A percentile compares a stretch with the other conserved stretches of the same genome.
These are phyloP conservation scores for Sweltsa coloradensis DNA, from an alignment of 1,140 invertebrate genomes.

Conservation along the genomic window DNA sequence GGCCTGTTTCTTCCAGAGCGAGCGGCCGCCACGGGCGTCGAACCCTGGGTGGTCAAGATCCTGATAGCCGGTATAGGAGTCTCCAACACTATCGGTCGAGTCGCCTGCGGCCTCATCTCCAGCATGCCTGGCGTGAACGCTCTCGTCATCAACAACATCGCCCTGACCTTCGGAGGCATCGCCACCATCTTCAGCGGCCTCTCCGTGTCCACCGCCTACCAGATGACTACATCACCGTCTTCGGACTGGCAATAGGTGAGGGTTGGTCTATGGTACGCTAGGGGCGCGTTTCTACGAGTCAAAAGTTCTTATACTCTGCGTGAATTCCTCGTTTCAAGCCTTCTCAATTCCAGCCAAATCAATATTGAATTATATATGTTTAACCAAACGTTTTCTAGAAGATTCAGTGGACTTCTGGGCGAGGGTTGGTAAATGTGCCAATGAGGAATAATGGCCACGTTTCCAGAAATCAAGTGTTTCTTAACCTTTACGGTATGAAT, in stretches of 20 bases:
- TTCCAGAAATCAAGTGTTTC: no score
- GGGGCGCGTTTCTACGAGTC: neutral
- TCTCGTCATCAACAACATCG: conserved; percentile 78
- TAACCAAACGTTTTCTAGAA: neutral
- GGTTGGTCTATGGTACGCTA: conserved; percentile 17
- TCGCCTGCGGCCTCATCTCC: conserved; percentile 67
- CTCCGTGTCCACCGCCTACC: conserved; percentile 43
- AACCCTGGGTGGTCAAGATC: conserved; percentile 40
- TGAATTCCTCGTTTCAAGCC: neutral
- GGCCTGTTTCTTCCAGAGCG: conserved; percentile 27
- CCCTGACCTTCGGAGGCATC: conserved; percentile 71
- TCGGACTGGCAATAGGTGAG: conserved; percentile 84
- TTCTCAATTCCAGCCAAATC: neutral
- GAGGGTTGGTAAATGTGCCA: no score
- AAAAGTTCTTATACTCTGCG: neutral
- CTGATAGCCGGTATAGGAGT: conserved; percentile 83
- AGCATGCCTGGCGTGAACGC: conserved; percentile 71
- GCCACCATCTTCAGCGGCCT: conserved; percentile 71
- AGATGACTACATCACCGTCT: conserved; percentile 65
- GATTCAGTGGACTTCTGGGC: neutral
- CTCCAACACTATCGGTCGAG: conserved; percentile 78
- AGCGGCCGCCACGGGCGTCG: conserved; percentile 32
- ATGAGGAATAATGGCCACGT: no score
- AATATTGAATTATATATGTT: neutral
- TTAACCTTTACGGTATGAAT: no score